Evolutionary conservation across 2,113 vertebrate species (phyloP), one percentile per base, ranked within the genome.

Genomic region (Lamprologus ornatipinnis): DNA sequence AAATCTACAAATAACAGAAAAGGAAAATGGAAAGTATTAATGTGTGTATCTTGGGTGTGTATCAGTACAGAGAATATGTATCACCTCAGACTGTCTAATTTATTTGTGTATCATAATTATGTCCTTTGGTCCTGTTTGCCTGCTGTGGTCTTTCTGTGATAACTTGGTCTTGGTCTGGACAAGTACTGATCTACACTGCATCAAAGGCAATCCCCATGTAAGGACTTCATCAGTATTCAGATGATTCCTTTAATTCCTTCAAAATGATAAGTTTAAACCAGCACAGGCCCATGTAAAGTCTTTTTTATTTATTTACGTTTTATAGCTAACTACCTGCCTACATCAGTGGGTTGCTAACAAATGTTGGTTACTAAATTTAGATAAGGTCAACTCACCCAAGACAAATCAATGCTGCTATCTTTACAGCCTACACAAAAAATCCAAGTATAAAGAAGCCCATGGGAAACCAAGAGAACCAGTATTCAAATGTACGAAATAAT

Each of bases 231-330:
- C 15, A 35, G 17, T 63, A 63, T 63, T 60, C 0, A 63, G 26
- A 33, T 33, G 17, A 63, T 63, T 63, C 58, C 58, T 63, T 63
- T 33, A 33, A 33, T 10, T 63, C 58, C 6, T 63, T 63, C 28
- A 63, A 19, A 63, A 63, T 7, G 58, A 6, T 19, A 35, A 63
- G 58, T 63, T 63, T 10, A 63, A 33, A 63, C 9, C 15, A 19
- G 31, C 17, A 33, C 2, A 35, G 58, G 17, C 31, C 5, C 1
- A 1, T 63, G 31, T 19, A 35, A 33, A 7, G 17, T 11, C 10
- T 10, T 33, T 33, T 63, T 35, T 3, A 0, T 55, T 55, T 23
- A 9, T 60, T 33, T 63, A 19, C 1, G 1, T 63, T 33, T 63
- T 19, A 33, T 57, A 58, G 55, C 55, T 58, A 58, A 26, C 26